Evolutionary conservation across 2,113 vertebrate genomes (phyloP).

Genomic region (Marmota flaviventris): DNA sequence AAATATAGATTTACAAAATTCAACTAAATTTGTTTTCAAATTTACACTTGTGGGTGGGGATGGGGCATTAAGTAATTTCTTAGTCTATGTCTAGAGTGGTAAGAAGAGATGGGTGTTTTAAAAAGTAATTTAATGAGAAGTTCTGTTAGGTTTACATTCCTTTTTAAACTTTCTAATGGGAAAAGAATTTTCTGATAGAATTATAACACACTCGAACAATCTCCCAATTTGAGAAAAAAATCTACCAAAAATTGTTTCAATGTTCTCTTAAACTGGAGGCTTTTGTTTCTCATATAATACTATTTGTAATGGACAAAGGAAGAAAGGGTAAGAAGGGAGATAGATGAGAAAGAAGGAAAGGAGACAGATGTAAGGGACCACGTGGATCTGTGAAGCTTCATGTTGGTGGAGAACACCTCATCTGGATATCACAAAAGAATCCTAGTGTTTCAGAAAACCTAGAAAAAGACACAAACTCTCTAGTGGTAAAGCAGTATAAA

Average conservation of each 20-base stretch:
- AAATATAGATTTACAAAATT: conserved; percentile 43
- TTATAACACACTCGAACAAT: not conserved
- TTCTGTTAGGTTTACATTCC: not conserved
- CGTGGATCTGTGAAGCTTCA: fast-evolving
- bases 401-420: not conserved
- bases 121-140: not conserved
- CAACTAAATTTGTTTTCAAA: conserved; percentile 19
- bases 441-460: not conserved
- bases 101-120: not conserved
- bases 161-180: not conserved
- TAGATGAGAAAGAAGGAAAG: not conserved
- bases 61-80: not conserved
- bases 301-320: not conserved
- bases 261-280: not conserved
- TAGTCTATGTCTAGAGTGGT: not conserved
- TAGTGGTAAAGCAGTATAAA: not conserved
- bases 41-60: not conserved
- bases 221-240: not conserved
- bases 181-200: conserved; percentile 1
- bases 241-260: not conserved
- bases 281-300: not conserved
- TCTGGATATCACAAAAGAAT: not conserved
- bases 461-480: not conserved
- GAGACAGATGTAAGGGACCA: not conserved
- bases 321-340: not conserved